Percentiles rank a stretch among this genome's conserved stretches.
These are phyloP conservation scores for Limnephilus lunatus DNA, from an alignment of 2,888 invertebrate species.

Conservation along the genomic window DNA sequence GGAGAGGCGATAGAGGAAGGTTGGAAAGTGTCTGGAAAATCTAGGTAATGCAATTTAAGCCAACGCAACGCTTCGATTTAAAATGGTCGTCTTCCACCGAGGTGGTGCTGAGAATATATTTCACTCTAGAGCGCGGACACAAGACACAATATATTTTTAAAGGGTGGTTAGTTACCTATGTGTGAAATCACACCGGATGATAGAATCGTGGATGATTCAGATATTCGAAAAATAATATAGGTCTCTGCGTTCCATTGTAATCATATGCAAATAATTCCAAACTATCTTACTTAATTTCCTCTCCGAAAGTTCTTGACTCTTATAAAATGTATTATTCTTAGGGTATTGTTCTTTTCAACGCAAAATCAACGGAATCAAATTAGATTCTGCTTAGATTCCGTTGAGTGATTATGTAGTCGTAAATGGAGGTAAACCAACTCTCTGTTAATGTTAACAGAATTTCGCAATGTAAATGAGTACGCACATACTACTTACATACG, in stretches of 20 bases:
- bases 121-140: too few relatives aligned
- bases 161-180: not conserved
- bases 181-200: not conserved
- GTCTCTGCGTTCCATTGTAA: not conserved
- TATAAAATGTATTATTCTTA: not conserved
- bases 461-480: not conserved
- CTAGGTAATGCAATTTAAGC: too few relatives aligned
- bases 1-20: too few relatives aligned
- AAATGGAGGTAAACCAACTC: not conserved
- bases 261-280: not conserved
- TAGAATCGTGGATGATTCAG: not conserved
- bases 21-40: too few relatives aligned
- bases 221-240: not conserved
- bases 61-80: too few relatives aligned
- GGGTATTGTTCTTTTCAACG: constrained; percentile 1
- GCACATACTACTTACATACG: not conserved
- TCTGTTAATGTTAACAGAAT: not conserved
- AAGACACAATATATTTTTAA: too few relatives aligned
- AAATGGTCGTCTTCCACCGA: too few relatives aligned
- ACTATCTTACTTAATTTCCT: constrained; percentile 2
- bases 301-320: not conserved
- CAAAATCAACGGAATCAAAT: not conserved
- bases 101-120: too few relatives aligned
- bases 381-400: constrained; percentile 2
- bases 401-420: not conserved